These are phyloP conservation scores for Brevimyrus niger DNA, from an alignment of 2,113 vertebrate species.

Conservation along the genomic window DNA sequence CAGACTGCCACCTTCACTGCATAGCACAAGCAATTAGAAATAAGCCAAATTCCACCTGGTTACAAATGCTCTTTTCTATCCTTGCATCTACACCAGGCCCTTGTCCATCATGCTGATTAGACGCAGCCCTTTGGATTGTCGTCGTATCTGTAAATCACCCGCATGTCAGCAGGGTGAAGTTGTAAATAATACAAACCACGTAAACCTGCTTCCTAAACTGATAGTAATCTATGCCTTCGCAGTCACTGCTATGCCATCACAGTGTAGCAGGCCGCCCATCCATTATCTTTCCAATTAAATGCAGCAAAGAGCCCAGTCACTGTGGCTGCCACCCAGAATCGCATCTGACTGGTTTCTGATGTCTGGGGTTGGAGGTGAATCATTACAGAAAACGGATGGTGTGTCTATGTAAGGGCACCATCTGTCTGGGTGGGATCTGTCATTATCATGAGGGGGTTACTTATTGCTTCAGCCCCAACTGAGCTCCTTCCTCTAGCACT, in stretches of 20 bases:
- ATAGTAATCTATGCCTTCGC: not conserved
- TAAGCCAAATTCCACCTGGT: not conserved
- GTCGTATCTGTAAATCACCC: not conserved
- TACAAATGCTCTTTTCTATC: not conserved
- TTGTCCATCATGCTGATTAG: not conserved
- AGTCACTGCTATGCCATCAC: not conserved
- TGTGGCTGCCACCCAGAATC: not conserved
- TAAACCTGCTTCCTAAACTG: not conserved
- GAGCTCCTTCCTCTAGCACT: not conserved
- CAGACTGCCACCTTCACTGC: not conserved
- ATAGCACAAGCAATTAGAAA: not conserved
- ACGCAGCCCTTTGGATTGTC: not conserved
- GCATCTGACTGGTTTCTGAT: not conserved
- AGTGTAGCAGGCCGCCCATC: not conserved
- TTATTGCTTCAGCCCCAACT: not conserved
- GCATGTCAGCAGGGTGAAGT: not conserved
- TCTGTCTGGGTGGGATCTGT: not conserved
- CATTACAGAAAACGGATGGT: not conserved
- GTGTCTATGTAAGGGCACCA: not conserved
- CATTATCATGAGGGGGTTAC: not conserved
- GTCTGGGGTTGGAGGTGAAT: not conserved
- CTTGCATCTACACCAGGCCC: not conserved
- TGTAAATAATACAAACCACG: not conserved
- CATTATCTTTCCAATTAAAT: conserved; percentile 8
- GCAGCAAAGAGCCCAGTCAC: not conserved